Evolutionary conservation across 2,888 invertebrate species (phyloP), one percentile per base, ranked within the genome.

Genomic region (Habroteleia sp.): DNA sequence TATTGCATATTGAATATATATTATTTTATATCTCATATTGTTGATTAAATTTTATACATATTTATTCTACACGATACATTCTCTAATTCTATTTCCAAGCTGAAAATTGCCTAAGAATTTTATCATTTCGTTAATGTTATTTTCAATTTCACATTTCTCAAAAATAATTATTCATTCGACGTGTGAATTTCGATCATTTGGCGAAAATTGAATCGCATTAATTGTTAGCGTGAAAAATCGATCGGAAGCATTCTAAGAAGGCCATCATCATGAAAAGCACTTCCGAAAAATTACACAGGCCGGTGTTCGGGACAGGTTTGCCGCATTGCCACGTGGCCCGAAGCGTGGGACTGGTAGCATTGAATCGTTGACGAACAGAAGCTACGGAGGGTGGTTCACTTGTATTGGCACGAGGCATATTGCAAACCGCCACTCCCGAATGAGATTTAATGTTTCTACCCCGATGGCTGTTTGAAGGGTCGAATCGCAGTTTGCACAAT

Each of bases 391-490:
- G 78, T 79, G 62, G 69, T 73, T 46, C 78, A 79, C 85, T 83
- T 82, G 84, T 84, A 81, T 83, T 87, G 85, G 85, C 87, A 86
- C 86, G 85, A 81, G 85, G 81, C 87, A 87, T 87, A 87, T 86
- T 87, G 85, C 81, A 44, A 60, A 50, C 73, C 65, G 77, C 77
- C 50, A 46, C 44, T 65, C 48, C 58, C 46, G 56, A 62, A 54
- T 65, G 44, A 74, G 42, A 56, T 74, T 63, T 65, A 63, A 71
- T 79, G 74, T 79, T 80, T 54, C 79, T 52, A 68, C 41, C 77
- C 79, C 48, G 66, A 29, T 42, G 78, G 10, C 50, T 54, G 66
- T 71, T 35, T 37, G 74, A 62, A 76, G 77, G 82, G 79, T 77
- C 77, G 74, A 42, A 27, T 35, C 33, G 44, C 48, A 66, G 73